A percentile compares a stretch with the other conserved stretches of the same genome.
Conservation (phyloP, 2,888 invertebrate species). For the Apamea anceps region DNA sequence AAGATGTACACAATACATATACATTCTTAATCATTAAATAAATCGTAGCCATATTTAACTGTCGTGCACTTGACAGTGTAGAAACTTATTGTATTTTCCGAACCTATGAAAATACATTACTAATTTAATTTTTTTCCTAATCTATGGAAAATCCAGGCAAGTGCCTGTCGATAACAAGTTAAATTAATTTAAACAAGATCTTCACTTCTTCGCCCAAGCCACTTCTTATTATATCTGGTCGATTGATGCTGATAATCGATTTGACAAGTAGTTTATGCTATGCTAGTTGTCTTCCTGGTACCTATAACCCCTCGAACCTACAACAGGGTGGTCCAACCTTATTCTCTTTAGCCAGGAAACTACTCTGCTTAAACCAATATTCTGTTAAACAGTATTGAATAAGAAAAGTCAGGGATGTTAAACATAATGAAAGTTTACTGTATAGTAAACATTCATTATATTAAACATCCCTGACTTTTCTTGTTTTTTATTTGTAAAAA, state of each 20-base stretch:
- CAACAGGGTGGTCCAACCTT: constrained; percentile 38
- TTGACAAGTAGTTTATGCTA: constrained; percentile 27
- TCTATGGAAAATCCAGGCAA: too few relatives aligned
- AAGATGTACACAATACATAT: too few relatives aligned
- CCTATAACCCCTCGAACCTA: constrained; percentile 7
- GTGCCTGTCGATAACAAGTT: neutral
- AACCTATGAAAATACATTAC: neutral
- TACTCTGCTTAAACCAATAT: constrained; percentile 26
- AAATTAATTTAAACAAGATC: neutral
- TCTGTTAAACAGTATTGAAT: constrained; percentile 28
- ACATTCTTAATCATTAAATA: too few relatives aligned
- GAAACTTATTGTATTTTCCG: neutral
- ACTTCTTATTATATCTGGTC: constrained; percentile 10
- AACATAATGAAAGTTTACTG: neutral
- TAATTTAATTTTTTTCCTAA: neutral
- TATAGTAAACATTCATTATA: too few relatives aligned
- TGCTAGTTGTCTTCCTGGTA: constrained; percentile 15
- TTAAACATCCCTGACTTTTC: too few relatives aligned
- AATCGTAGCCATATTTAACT: neutral
- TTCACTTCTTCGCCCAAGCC: neutral
- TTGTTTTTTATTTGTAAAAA: too few relatives aligned
- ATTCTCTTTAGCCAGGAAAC: constrained; percentile 26
- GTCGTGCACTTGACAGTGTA: neutral
- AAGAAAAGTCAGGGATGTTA: constrained; percentile 20
- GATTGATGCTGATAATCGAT: neutral